Evolutionary conservation across 2,797 vertebrate genomes (phyloP), one percentile per base, ranked within the genome.

Genomic region (Coendou prehensilis): DNA sequence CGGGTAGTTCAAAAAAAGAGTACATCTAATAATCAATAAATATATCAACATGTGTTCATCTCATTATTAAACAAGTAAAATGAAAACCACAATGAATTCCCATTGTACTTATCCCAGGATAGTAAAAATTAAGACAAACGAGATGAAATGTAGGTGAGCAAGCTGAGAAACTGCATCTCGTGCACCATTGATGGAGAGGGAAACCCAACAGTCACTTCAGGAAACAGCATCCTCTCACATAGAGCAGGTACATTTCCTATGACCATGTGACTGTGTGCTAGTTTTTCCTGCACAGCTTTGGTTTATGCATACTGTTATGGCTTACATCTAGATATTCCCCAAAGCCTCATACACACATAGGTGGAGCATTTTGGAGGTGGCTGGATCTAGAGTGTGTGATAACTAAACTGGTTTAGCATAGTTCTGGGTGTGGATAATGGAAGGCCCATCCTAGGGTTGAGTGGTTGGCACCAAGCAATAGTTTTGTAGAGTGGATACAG

Each of bases 21-120:
- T 47, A 59, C 6, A 54, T 76, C 14, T 37, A 84, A 28, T 52
- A 33, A 45, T 69, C 8, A 76, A 45, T 71, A 78, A 93, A 92
- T 52, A 69, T 45, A 33, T 11, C 37, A 64, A 37, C 2, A 52
- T 30, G 47, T 64, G 7, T 56, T 78, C 54, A 61, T 78, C 57
- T 85, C 50, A n/a, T 67, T 67, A 67, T n/a, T 91, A 84, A 89
- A 15, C 41, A 37, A 9, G 18, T 57, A 73, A 93, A 94, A 86
- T 47, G 33, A 73, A 91, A 94, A 69, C 4, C 30, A n/a, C 50
- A 57, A 28, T 10, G n/a, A 41, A 9, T 20, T 59, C 11, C 8
- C 8, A 67, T 14, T 93, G 61, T n/a, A 81, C 37, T 50, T 26
- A 45, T 23, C 13, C 28, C 28, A 71, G 71, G 71, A 76, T 50